These are phyloP conservation scores for Hydriomena furcata DNA, from an alignment of 2,888 invertebrate species.

Conservation along the genomic window DNA sequence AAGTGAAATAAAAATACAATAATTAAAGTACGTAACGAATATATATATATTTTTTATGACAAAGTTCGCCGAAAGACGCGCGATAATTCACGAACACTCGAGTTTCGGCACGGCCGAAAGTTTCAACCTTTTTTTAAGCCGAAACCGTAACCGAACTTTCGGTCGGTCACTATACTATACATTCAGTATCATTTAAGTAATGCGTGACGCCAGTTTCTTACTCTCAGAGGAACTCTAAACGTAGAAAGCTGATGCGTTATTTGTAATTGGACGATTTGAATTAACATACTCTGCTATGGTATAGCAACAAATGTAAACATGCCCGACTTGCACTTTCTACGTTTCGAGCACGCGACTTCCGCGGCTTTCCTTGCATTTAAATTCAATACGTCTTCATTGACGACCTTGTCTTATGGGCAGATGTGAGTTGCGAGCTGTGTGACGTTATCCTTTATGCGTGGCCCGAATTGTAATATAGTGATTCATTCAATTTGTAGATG, in stretches of 20 bases:
- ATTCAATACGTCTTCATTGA: slow-evolving; percentile 50
- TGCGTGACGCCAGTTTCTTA: slow-evolving; percentile 53
- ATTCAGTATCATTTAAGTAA: background rate
- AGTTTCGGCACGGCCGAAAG: no score
- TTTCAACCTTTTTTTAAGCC: no score
- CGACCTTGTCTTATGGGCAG: slow-evolving; percentile 45
- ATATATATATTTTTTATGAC: no score
- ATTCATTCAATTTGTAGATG: slow-evolving; percentile 62
- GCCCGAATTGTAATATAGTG: slow-evolving; percentile 59
- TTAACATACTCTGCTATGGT: slow-evolving; percentile 66
- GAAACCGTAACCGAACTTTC: no score
- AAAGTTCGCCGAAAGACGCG: no score
- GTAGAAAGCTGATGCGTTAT: slow-evolving; percentile 44
- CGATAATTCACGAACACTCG: no score
- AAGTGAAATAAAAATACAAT: no score
- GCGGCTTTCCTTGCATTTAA: slow-evolving; percentile 58
- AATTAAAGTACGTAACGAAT: no score
- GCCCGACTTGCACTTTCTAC: slow-evolving; percentile 75
- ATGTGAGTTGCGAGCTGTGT: slow-evolving; percentile 33
- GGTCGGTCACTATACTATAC: no score
- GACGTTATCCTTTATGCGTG: slow-evolving; percentile 55
- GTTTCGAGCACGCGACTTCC: slow-evolving; percentile 62
- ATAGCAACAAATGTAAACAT: slow-evolving; percentile 52
- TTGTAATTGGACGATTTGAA: slow-evolving; percentile 66
- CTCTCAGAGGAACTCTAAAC: slow-evolving; percentile 53